A percentile compares a stretch with the other conserved stretches of the same genome.
These are phyloP conservation scores for Rhineura floridana DNA, from an alignment of 2,113 vertebrate genomes.

Conservation along the genomic window DNA sequence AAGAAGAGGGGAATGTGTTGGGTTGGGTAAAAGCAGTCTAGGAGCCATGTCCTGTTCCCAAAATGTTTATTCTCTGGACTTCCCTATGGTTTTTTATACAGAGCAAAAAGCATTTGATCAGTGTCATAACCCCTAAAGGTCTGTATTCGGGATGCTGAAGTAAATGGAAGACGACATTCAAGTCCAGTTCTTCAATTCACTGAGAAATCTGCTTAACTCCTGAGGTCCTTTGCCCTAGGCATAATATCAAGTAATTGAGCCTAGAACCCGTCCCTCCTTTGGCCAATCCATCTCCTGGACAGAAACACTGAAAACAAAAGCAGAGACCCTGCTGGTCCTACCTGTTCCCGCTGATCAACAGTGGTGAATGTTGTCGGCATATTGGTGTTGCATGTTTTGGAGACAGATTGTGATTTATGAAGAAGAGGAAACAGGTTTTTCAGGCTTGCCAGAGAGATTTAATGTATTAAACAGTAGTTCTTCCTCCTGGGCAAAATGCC, in stretches of 20 bases:
- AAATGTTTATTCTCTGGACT: neutral
- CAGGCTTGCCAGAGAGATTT: neutral
- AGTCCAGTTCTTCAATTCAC: neutral
- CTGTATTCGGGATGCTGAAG: neutral
- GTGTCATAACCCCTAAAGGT: neutral
- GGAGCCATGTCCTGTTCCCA: no score
- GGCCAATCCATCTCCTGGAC: neutral
- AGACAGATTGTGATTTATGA: neutral
- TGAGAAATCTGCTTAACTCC: no score
- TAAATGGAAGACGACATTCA: neutral
- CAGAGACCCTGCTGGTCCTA: neutral
- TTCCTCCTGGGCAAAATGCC: slow-evolving; percentile 14
- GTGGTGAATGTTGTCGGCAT: neutral
- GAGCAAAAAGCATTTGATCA: neutral
- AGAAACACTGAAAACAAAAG: neutral
- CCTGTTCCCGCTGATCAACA: slow-evolving; percentile 3
- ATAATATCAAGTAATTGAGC: neutral
- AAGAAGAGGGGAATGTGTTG: no score
- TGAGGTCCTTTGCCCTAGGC: neutral
- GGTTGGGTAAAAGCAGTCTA: neutral
- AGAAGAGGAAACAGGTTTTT: slow-evolving; percentile 31
- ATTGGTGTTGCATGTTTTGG: neutral
- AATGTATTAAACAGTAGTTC: neutral
- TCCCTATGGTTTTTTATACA: neutral
- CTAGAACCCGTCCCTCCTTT: neutral